Base-by-base conservation (phyloP, 2,113 vertebrate species). In the Xiphophorus hellerii region DNA sequence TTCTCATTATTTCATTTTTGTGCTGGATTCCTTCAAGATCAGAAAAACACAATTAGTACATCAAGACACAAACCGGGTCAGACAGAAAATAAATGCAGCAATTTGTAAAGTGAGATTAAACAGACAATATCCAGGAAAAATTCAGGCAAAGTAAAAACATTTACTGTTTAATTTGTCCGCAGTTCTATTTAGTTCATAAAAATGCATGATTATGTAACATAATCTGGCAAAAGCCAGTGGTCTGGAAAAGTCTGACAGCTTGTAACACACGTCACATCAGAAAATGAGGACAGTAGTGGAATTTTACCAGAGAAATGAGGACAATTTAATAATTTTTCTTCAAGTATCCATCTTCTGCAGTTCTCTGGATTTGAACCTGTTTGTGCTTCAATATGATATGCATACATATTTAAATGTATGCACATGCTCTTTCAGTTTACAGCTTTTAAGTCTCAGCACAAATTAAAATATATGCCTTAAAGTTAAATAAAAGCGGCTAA, bases 161-260 rank as follows among this genome's bases (percentile, higher is more conserved):
- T n/a, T 13, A 72, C 30, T 65, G 66, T 48, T 65, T 25, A 51
- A 64, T 82, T 82, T 73, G 31, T 65, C 61, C 37, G 42, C 54
- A 27, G 10, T 35, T 63, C 37, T 31, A 60, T 35, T 42, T 51
- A 13, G 48, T 29, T 37, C 9, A 8, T 17, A 80, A 75, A 80
- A 73, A 17, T 44, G 31, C 27, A 51, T 31, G n/a, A 48, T 84
- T 86, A 74, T 74, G 72, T 28, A 31, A 63, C 7, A 3, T 33
- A 90, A 80, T n/a, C 17, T 65, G 30, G 14, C 9, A 35, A 29
- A 71, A 72, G 77, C 77, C 77, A 80, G 0, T n/a, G 27, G 35
- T 74, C 69, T 86, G 83, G 79, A 83, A 84, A 82, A 69, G 54
- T 4, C 64, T 76, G 69, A 62, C 27, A 54, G 74, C 62, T 30